Conservation (phyloP, 2,797 vertebrate genomes). For the Bradypodion ventrale region DNA sequence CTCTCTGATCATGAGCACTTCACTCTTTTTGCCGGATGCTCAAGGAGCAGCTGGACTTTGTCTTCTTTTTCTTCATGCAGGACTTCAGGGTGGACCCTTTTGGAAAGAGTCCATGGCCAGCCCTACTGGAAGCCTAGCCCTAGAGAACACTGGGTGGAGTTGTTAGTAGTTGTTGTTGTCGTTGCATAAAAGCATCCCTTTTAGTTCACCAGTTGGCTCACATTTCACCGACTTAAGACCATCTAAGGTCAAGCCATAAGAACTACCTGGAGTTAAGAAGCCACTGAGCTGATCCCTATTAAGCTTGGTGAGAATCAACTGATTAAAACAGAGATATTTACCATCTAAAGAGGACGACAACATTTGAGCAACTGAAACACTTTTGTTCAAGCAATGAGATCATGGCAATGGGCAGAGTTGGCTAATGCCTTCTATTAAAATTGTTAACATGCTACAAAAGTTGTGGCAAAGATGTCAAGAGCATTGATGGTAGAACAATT, state of each 20-base stretch:
- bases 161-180: background rate
- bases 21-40: background rate
- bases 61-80: background rate
- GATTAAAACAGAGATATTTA: slow-evolving; percentile 29
- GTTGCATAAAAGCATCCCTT: background rate
- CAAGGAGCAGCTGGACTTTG: background rate
- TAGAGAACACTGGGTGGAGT: background rate
- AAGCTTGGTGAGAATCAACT: slow-evolving; percentile 22
- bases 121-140: background rate
- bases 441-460: too few relatives aligned
- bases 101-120: background rate
- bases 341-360: background rate
- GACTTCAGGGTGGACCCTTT: background rate
- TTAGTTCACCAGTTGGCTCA: slow-evolving; percentile 9
- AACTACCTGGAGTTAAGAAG: slow-evolving; percentile 51
- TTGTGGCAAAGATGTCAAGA: too few relatives aligned
- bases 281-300: slow-evolving; percentile 58
- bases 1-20: too few relatives aligned
- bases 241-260: slow-evolving; percentile 1
- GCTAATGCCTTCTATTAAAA: too few relatives aligned
- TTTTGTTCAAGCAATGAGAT: background rate
- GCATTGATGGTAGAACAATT: too few relatives aligned
- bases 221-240: slow-evolving; percentile 44
- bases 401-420: too few relatives aligned
- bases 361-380: too few relatives aligned